Percentiles rank a stretch among this genome's conserved stretches.
Evolutionary conservation across 2,888 invertebrate genomes (phyloP).

Genomic region (Lasiommata megera): DNA sequence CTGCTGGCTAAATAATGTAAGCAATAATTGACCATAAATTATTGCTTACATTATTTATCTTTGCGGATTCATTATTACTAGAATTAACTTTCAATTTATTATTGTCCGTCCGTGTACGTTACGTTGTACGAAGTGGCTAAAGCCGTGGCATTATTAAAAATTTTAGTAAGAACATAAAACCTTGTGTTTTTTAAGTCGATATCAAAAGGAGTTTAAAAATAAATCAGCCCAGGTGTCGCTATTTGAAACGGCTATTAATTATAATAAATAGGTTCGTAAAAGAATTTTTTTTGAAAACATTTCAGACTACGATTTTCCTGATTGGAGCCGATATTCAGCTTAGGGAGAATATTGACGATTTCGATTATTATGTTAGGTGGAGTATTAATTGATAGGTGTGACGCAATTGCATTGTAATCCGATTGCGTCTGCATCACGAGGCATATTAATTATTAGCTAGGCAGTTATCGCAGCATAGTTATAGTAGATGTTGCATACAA

Average conservation of each 20-base stretch:
- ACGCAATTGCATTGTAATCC: neutral
- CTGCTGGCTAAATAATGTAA: too few relatives aligned
- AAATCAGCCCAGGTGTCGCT: neutral
- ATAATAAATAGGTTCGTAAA: conserved; percentile 6
- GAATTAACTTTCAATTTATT: too few relatives aligned
- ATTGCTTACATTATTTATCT: too few relatives aligned
- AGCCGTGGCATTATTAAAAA: too few relatives aligned
- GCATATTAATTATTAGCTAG: conserved; percentile 1
- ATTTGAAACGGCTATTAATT: neutral
- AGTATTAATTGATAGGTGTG: neutral
- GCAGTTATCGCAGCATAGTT: too few relatives aligned
- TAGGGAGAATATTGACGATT: neutral
- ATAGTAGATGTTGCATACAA: neutral
- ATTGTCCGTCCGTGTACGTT: too few relatives aligned
- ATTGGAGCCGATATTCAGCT: neutral
- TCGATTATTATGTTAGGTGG: neutral
- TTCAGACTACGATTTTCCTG: neutral
- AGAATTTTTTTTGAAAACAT: neutral
- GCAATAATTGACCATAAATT: too few relatives aligned
- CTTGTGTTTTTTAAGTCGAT: neutral
- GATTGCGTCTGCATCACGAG: conserved; percentile 1
- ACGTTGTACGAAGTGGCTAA: too few relatives aligned
- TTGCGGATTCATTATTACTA: too few relatives aligned
- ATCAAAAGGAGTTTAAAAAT: neutral
- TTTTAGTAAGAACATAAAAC: too few relatives aligned